These are phyloP conservation scores for Gastracanthus pulcherrimus DNA, from an alignment of 2,888 invertebrate species.

Conservation along the genomic window DNA sequence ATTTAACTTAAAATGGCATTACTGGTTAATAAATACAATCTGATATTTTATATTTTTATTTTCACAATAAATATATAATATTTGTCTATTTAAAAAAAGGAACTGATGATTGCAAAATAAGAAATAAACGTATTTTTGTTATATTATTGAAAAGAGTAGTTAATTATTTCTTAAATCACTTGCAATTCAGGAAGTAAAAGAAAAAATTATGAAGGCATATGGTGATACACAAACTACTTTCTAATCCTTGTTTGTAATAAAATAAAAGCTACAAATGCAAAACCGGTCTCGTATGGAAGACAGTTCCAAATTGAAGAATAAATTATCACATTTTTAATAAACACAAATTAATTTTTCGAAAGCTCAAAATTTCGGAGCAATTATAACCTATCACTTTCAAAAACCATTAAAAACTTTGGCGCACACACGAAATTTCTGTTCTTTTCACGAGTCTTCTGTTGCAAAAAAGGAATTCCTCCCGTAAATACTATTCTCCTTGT, in stretches of 20 bases:
- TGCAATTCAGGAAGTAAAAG: background rate
- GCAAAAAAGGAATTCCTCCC: background rate
- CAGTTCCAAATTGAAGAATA: background rate
- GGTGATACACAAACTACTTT: background rate
- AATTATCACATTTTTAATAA: background rate
- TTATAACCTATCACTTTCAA: slow-evolving; percentile 22
- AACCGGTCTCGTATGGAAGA: background rate
- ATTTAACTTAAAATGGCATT: background rate
- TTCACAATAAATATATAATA: background rate
- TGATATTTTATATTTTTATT: background rate
- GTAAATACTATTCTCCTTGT: background rate
- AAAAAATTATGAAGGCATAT: slow-evolving; percentile 27
- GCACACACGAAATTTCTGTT: background rate
- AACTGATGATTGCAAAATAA: background rate
- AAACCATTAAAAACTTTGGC: background rate
- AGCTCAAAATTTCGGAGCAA: background rate
- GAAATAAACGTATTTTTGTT: background rate
- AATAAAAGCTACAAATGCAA: background rate
- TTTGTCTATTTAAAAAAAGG: background rate
- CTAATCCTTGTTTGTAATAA: background rate
- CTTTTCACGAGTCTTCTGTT: background rate
- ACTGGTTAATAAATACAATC: background rate
- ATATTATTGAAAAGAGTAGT: background rate
- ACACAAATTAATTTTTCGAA: background rate
- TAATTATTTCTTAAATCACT: no score